Evolutionary conservation across 1,140 invertebrate genomes (phyloP).

Genomic region (Drosophila asahinai): DNA sequence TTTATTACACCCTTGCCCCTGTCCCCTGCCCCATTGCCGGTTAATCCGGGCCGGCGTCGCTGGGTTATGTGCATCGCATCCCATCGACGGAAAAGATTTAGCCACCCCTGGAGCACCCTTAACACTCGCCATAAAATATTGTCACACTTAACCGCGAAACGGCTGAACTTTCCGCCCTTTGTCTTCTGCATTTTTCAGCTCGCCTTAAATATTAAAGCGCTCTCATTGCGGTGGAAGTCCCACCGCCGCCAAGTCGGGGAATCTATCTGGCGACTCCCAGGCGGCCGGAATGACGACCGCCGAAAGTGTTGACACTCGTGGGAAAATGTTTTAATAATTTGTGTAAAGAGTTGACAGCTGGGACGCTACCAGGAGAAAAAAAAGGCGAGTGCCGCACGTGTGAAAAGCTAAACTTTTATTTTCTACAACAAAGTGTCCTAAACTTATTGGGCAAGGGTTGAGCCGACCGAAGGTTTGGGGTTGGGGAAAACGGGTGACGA

Average conservation of each 20-base stretch:
- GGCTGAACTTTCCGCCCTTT: conserved; percentile 60
- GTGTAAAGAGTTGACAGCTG: conserved; percentile 79
- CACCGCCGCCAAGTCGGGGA: conserved; percentile 10
- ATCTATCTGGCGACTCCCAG: conserved; percentile 43
- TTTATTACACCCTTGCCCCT: conserved; percentile 64
- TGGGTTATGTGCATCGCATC: conserved; percentile 53
- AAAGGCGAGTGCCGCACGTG: conserved; percentile 41
- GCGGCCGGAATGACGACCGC: conserved; percentile 42
- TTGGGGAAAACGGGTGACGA: conserved; percentile 24
- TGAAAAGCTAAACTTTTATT: conserved; percentile 72
- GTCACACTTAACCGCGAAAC: conserved; percentile 67
- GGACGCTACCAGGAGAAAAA: conserved; percentile 7
- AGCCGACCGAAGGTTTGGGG: background rate
- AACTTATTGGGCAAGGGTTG: conserved; percentile 26
- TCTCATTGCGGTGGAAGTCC: conserved; percentile 46
- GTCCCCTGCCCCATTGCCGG: background rate
- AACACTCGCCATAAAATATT: conserved; percentile 61
- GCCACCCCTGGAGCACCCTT: conserved; percentile 39
- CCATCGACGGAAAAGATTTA: conserved; percentile 47
- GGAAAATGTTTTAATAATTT: conserved; percentile 84
- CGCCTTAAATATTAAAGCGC: conserved; percentile 79
- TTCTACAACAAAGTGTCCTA: conserved; percentile 43
- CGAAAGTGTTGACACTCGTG: conserved; percentile 80
- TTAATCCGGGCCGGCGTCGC: conserved; percentile 66
- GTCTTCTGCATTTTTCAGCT: conserved; percentile 76